phyloP scores from a whole-genome alignment of 2,113 vertebrate genomes.

The Neogobius melanostomus region DNA sequence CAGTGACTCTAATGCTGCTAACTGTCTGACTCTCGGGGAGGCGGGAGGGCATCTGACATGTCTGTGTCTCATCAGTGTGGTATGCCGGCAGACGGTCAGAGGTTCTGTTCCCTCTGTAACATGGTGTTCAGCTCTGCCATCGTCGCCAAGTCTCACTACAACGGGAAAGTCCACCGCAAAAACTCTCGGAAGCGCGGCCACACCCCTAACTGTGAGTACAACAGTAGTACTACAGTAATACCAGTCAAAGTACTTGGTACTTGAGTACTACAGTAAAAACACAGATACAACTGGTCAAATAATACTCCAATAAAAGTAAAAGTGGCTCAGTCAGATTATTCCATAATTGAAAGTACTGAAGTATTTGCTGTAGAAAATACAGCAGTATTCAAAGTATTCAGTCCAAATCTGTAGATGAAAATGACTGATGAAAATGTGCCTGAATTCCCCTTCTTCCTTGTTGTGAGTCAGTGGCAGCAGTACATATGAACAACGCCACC shows the following conservation, averaged over 20 bases:
- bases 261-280: no score
- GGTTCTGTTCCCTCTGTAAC: conserved; percentile 81
- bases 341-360: no score
- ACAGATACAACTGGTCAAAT: no score
- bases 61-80: neutral
- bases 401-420: no score
- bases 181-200: conserved; percentile 70
- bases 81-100: conserved; percentile 62
- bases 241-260: neutral
- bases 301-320: no score
- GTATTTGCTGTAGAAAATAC: no score
- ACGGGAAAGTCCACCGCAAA: conserved; percentile 82
- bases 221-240: neutral
- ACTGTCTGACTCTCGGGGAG: neutral
- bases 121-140: conserved; percentile 79
- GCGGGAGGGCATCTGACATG: neutral
- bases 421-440: no score
- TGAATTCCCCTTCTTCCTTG: no score
- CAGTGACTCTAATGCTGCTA: neutral
- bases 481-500: no score
- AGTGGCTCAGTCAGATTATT: no score
- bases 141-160: conserved; percentile 78
- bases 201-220: conserved; percentile 43
- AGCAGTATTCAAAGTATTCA: no score
- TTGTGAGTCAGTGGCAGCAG: no score